Percentiles rank a stretch among this genome's conserved stretches.
Conservation (phyloP, 2,113 vertebrate genomes). For the Oriolus oriolus region DNA sequence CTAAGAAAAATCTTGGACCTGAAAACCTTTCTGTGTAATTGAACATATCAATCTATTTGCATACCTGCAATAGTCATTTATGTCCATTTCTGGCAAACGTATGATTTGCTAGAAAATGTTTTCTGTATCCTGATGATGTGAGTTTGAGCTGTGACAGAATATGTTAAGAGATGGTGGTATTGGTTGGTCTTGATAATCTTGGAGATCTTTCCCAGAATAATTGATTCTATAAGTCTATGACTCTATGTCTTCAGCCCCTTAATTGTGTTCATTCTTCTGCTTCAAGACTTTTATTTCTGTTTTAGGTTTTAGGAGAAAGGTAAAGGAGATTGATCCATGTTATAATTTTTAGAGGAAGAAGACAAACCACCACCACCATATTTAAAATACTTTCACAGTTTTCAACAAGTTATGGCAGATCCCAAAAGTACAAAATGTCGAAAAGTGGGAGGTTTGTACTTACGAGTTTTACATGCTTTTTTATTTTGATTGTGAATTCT, state of each 20-base stretch:
- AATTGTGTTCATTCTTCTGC: not conserved
- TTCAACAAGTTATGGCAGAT: not conserved
- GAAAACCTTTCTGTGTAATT: not conserved
- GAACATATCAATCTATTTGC: not conserved
- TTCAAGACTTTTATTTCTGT: not conserved
- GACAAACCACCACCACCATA: not conserved
- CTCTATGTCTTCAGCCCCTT: not conserved
- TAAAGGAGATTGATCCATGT: not conserved
- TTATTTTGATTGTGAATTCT: not conserved
- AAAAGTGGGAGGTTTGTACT: accelerated
- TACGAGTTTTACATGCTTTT: accelerated
- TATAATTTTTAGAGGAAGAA: not conserved
- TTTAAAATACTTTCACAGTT: not conserved
- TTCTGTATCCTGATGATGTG: not conserved
- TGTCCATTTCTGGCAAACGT: not conserved
- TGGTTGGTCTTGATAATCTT: not conserved
- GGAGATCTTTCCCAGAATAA: not conserved
- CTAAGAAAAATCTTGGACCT: not conserved
- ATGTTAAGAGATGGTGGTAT: not conserved
- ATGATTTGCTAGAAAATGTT: not conserved
- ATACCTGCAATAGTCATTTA: accelerated
- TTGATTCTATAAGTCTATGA: not conserved
- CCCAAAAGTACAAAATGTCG: not conserved
- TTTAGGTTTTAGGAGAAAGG: not conserved
- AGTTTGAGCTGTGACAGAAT: not conserved